A percentile compares a stretch with the other conserved stretches of the same genome.
These are phyloP conservation scores for Anguilla rostrata DNA, from an alignment of 2,113 vertebrate species.

Conservation along the genomic window DNA sequence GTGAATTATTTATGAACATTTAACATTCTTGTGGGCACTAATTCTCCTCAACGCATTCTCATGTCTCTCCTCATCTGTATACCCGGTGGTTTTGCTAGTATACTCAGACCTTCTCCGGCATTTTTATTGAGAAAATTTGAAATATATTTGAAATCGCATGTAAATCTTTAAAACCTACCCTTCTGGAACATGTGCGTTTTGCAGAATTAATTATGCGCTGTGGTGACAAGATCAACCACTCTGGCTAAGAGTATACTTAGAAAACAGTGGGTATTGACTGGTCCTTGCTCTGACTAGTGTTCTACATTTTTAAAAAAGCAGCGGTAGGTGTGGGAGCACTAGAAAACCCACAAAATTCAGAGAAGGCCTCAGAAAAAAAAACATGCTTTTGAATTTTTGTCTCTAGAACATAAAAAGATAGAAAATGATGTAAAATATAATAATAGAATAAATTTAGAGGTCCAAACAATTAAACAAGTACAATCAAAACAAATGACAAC, in stretches of 20 bases:
- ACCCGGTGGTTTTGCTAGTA: too few relatives aligned
- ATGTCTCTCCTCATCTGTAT: too few relatives aligned
- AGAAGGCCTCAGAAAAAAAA: conserved; percentile 36
- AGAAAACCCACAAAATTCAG: conserved; percentile 39
- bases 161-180: not conserved
- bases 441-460: conserved; percentile 24
- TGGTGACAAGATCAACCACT: conserved; percentile 20
- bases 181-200: too few relatives aligned
- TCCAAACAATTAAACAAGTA: conserved; percentile 18
- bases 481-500: conserved; percentile 30
- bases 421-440: conserved; percentile 30
- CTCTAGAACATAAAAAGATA: conserved; percentile 33
- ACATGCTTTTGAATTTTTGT: conserved; percentile 40
- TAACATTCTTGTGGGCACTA: too few relatives aligned
- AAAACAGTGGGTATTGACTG: conserved; percentile 34
- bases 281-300: not conserved
- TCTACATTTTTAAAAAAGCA: conserved; percentile 32
- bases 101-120: too few relatives aligned
- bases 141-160: not conserved
- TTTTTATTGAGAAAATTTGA: too few relatives aligned
- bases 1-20: too few relatives aligned
- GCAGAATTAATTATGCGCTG: conserved; percentile 26
- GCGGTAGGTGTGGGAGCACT: conserved; percentile 26
- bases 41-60: too few relatives aligned
- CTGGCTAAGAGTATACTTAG: conserved; percentile 44